Percentiles rank a stretch among this genome's conserved stretches.
phyloP scores from a whole-genome alignment of 1,140 invertebrate species.

The Charaxes varanes region DNA sequence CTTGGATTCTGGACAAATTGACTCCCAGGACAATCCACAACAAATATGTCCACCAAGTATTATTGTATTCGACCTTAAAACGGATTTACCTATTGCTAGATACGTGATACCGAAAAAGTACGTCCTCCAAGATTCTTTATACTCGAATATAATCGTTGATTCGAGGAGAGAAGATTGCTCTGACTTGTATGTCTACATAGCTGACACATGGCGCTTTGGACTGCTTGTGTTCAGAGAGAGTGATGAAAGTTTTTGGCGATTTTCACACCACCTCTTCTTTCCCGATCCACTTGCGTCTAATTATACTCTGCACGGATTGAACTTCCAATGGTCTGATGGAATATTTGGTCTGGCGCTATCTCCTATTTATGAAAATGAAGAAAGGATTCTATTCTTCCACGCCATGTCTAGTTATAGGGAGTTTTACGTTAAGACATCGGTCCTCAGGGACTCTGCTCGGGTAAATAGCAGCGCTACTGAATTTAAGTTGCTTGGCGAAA shows the following conservation, averaged over 20 bases:
- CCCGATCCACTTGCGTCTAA: constrained; percentile 84
- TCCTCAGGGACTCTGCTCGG: constrained; percentile 76
- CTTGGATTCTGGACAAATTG: constrained; percentile 83
- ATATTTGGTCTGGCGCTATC: constrained; percentile 84
- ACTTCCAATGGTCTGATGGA: constrained; percentile 88
- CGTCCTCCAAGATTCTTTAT: constrained; percentile 82
- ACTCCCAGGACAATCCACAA: constrained; percentile 69
- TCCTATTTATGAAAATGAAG: constrained; percentile 72
- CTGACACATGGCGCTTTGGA: constrained; percentile 86
- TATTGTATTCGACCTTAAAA: constrained; percentile 82
- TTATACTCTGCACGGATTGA: constrained; percentile 80
- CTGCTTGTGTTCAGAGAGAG: constrained; percentile 80
- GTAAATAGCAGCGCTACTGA: constrained; percentile 72
- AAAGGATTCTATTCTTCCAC: constrained; percentile 83
- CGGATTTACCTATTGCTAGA: constrained; percentile 76
- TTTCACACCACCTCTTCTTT: constrained; percentile 83
- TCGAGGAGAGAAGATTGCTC: constrained; percentile 77
- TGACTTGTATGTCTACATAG: constrained; percentile 80
- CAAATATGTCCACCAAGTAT: constrained; percentile 84
- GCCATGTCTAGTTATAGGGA: constrained; percentile 86
- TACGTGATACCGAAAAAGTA: constrained; percentile 79
- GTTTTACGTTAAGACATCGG: constrained; percentile 80
- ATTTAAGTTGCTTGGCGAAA: constrained; percentile 78
- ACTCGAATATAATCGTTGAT: constrained; percentile 84
- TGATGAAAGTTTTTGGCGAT: constrained; percentile 80